Percentiles rank a stretch among this genome's conserved stretches.
Conservation (phyloP, 2,888 invertebrate species). For the Caenorhabditis becei region DNA sequence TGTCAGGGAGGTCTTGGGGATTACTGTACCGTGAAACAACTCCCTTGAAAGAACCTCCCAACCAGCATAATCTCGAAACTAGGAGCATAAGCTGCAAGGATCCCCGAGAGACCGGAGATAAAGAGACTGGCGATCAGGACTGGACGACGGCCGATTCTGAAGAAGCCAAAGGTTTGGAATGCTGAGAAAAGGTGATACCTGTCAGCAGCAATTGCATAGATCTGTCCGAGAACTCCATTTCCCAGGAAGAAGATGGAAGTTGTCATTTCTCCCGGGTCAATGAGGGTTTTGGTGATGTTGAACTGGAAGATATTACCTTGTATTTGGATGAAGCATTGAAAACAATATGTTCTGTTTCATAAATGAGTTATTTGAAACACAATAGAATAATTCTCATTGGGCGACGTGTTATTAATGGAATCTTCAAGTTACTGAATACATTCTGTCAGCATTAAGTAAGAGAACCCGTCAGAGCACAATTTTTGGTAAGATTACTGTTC, state of each 20-base stretch:
- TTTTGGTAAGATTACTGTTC: no score
- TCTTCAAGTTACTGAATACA: no score
- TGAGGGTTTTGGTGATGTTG: slow-evolving; percentile 43
- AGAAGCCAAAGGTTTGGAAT: slow-evolving; percentile 7
- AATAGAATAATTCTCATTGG: no score
- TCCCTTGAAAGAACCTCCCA: slow-evolving; percentile 65
- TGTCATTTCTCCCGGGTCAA: slow-evolving; percentile 68
- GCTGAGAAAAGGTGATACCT: slow-evolving; percentile 21
- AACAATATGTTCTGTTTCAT: no score
- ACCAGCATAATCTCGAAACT: slow-evolving; percentile 60
- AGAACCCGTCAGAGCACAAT: no score
- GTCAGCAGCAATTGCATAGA: slow-evolving; percentile 63
- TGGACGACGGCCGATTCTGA: slow-evolving; percentile 65
- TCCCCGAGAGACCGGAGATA: slow-evolving; percentile 62
- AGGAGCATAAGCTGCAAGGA: slow-evolving; percentile 62
- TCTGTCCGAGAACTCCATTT: slow-evolving; percentile 65
- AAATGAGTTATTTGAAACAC: no score
- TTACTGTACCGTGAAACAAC: slow-evolving; percentile 58
- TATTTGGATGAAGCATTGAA: no score
- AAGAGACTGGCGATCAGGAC: slow-evolving; percentile 62
- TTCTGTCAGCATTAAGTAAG: no score
- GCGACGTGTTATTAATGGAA: no score
- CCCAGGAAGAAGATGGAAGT: slow-evolving; percentile 65
- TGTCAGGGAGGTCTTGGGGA: not conserved
- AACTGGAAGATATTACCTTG: no score